These are phyloP conservation scores for Empidonax traillii DNA, from an alignment of 2,113 vertebrate species.

Conservation along the genomic window DNA sequence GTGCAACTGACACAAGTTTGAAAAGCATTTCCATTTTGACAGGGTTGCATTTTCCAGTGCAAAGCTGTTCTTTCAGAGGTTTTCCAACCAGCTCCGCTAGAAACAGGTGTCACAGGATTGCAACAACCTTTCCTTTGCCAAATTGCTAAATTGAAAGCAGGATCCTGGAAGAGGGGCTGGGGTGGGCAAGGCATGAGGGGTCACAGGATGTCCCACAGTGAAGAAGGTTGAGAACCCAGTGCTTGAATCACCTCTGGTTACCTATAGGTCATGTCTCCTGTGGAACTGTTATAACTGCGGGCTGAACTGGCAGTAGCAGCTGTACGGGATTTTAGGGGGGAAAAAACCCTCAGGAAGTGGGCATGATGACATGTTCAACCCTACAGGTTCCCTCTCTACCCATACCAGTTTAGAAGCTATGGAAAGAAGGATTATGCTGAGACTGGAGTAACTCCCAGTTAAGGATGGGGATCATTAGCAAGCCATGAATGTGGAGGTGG, in stretches of 20 bases:
- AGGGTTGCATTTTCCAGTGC: slow-evolving; percentile 30
- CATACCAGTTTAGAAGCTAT: neutral
- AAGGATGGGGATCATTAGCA: neutral
- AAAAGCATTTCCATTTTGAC: neutral
- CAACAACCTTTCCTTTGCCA: neutral
- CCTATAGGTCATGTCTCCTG: neutral
- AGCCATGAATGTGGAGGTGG: neutral
- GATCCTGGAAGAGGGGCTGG: neutral
- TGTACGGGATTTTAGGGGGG: neutral
- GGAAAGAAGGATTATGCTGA: neutral
- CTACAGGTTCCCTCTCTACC: neutral
- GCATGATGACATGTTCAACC: neutral
- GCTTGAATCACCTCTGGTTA: neutral
- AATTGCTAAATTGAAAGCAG: neutral
- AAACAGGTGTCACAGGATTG: neutral
- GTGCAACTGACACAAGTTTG: neutral
- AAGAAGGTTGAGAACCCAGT: neutral
- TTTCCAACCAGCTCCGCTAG: slow-evolving; percentile 1
- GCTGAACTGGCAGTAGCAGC: slow-evolving; percentile 15
- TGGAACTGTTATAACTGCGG: neutral
- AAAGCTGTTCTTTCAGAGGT: slow-evolving; percentile 13
- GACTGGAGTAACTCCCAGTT: neutral
- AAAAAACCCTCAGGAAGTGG: neutral
- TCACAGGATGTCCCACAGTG: neutral
- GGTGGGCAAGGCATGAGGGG: neutral